Evolutionary conservation across 2,797 vertebrate genomes (phyloP), one percentile per base, ranked within the genome.

Genomic region (Limnodromus scolopaceus): DNA sequence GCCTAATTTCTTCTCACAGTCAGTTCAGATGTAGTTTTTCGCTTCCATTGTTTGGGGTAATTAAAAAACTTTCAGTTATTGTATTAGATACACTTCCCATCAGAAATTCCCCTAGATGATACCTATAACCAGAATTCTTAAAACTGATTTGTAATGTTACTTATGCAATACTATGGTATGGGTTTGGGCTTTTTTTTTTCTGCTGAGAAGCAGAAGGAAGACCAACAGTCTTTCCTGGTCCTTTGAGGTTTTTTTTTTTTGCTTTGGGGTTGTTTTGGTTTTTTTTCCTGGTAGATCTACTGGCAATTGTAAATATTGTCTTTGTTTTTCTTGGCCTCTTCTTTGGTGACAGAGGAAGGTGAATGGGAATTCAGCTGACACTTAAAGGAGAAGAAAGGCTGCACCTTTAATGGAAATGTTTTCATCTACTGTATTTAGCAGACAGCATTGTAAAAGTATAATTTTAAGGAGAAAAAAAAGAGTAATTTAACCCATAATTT

Each of bases 41-140:
- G 54, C 72, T 93, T 96, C 80, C 49, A 80, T 77, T 95, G 83
- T 92, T 95, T 95, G 83, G 66, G 60, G 85, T 80, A 92, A 79
- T 85, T 83, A 2, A 51, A 84, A 45, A 94, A 72, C 27, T 94
- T 96, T 93, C 84, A 74, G 63, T 80, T 77, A 51, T 49, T 28
- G 8, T 89, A 71, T 95, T 87, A 96, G 45, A 48, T 57, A 78
- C 9, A 32, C 30, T 87, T 93, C 71, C 55, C 10, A 87, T 68
- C 55, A 85, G 57, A 91, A 92, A 89, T 68, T 77, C 70, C 64
- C 55, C 84, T 30, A 60, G 36, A 74, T 72, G n/a, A 46, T 78
- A 76, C 48, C 39, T 61, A 32, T 36, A 92, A n/a, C 9, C 38
- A 92, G 45, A 89, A 70, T 70, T 92, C 36, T 77, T 79, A 74